Conservation (phyloP, 2,797 vertebrate genomes). For the Siniperca obscura region DNA sequence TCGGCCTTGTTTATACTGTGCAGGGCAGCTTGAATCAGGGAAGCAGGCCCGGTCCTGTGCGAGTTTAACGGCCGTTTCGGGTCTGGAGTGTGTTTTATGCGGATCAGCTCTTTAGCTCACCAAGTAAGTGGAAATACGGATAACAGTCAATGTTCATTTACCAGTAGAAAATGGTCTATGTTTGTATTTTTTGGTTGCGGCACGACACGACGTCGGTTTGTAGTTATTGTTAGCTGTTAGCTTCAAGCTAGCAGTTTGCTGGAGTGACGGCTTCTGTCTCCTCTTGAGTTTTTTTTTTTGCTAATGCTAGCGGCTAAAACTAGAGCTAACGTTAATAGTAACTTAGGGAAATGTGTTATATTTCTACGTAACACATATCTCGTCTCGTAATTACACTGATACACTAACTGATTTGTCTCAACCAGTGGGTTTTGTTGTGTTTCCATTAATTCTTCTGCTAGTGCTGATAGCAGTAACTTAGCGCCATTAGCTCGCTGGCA, state of each 20-base stretch:
- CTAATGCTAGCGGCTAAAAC: slow-evolving; percentile 65
- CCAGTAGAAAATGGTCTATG: fast-evolving
- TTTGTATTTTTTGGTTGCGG: not conserved
- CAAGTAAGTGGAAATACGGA: slow-evolving; percentile 67
- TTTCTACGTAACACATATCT: fast-evolving
- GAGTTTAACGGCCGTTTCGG: slow-evolving; percentile 62
- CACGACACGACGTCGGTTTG: not conserved
- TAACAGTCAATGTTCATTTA: fast-evolving
- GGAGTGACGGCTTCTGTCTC: slow-evolving; percentile 16
- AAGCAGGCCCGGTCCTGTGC: slow-evolving; percentile 78
- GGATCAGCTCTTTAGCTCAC: slow-evolving; percentile 73
- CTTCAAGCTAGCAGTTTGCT: slow-evolving; percentile 41
- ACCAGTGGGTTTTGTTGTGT: not conserved
- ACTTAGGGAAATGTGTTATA: fast-evolving
- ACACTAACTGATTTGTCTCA: fast-evolving
- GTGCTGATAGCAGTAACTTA: not conserved
- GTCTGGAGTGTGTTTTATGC: slow-evolving; percentile 51
- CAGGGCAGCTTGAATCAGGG: slow-evolving; percentile 62
- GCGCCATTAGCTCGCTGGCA: slow-evolving; percentile 31
- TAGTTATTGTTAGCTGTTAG: slow-evolving; percentile 76
- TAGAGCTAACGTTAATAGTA: slow-evolving; percentile 18
- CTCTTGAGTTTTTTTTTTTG: not conserved
- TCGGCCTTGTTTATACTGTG: slow-evolving; percentile 84
- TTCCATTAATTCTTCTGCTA: not conserved
- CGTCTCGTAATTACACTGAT: fast-evolving